Base-by-base conservation (phyloP, 2,113 vertebrate species). In the Emydocephalus ijimae region DNA sequence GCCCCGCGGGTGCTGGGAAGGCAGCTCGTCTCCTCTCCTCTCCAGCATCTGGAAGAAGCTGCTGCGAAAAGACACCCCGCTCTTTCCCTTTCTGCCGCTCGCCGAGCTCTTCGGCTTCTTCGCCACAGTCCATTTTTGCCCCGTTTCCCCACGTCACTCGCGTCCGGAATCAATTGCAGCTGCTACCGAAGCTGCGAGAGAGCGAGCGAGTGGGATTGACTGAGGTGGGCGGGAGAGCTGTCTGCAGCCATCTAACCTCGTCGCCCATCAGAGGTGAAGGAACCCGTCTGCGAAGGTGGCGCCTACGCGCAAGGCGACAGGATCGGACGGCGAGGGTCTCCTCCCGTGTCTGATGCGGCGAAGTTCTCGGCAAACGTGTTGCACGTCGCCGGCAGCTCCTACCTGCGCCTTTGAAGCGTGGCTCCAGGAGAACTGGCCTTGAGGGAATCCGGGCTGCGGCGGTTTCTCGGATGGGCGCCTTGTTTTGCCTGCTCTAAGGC, bases 331-430 rank as follows among this genome's bases (percentile, higher is more conserved):
- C 50, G 86, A 43, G 59, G 26, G 43, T 64, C 4, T 56, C 54
- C 34, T 34, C 59, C 61, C 15, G 89, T 94, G 96, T 95, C 96
- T 8, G 95, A 95, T 95, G 94, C 97, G 86, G 97, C 88, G 96
- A 98, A 98, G 97, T 98, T 97, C 95, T 93, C 95, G 91, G 95
- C 94, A 93, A 95, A 97, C 96, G 97, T 96, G 96, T 97, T 96
- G 97, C 97, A 96, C n/a, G 93, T 93, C 92, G 92, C 86, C 34
- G 85, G 92, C 93, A 24, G 90, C 95, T 89, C 94, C 96, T 94
- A 23, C 91, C 2, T 90, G 95, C 94, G 90, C 91, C 57, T 88
- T 24, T 89, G 96, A 93, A 20, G 55, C 2, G 92, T 26, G 24
- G 55, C 86, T 24, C 93, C 94, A 45, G 89, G 74, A 0, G 91